Percentiles rank a stretch among this genome's conserved stretches.
Conservation (phyloP, 1,140 invertebrate genomes). For the Xylocopa sonorina region DNA sequence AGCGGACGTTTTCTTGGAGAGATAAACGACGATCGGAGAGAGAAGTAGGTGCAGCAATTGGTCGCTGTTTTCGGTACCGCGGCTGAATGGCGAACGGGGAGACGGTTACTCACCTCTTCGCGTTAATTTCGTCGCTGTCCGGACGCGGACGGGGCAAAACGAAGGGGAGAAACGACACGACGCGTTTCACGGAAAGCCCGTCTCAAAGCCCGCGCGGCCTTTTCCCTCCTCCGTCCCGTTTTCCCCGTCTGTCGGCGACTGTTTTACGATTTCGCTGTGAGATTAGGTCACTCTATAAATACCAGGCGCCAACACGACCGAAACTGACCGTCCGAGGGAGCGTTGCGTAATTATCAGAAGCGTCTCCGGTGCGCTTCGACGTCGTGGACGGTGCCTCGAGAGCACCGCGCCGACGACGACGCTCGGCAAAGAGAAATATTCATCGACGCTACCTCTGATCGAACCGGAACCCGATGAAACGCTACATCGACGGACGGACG, state of each 20-base stretch:
- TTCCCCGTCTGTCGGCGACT: not conserved
- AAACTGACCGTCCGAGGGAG: constrained; percentile 27
- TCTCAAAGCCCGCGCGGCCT: constrained; percentile 19
- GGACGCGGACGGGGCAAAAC: constrained; percentile 55
- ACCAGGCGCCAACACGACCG: constrained; percentile 71
- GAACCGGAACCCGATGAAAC: not conserved
- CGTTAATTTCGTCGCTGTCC: constrained; percentile 70
- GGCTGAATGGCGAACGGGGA: not conserved
- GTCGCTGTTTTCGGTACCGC: not conserved
- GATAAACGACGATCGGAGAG: not conserved
- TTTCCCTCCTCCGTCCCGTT: constrained; percentile 27
- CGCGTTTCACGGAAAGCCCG: constrained; percentile 63
- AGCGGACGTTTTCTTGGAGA: too few species aligned
- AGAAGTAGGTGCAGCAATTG: not conserved
- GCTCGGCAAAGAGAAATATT: not conserved
- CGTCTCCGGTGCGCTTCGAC: not conserved
- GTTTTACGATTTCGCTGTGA: constrained; percentile 46
- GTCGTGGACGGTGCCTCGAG: not conserved
- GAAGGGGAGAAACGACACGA: constrained; percentile 62
- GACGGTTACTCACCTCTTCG: constrained; percentile 68
- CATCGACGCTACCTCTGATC: not conserved
- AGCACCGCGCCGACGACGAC: too few species aligned
- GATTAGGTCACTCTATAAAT: constrained; percentile 78
- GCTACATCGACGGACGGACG: not conserved
- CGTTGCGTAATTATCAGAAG: constrained; percentile 47